Base-by-base conservation (phyloP, 2,113 vertebrate genomes). In the Vanacampus margaritifer region DNA sequence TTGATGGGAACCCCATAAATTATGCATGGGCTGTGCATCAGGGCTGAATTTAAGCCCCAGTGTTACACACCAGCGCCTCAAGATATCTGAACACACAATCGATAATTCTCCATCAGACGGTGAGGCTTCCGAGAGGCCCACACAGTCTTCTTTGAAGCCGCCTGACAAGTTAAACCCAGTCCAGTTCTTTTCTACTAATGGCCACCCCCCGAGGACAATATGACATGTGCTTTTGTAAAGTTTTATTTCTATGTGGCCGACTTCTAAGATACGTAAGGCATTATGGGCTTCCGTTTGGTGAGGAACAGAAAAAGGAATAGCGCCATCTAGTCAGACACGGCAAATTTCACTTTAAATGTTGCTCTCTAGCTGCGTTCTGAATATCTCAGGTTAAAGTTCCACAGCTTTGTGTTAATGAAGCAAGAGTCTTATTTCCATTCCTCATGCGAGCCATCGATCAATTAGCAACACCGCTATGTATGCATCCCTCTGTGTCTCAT, bases 11-110 rank as follows among this genome's bases (percentile, higher is more conserved):
- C 87, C 69, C 64, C 83, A 90, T 90, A 67, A 87, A 90, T 92
- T 90, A 91, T 91, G 86, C 82, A 89, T 89, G 83, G 69, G 45
- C 86, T 86, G 87, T 71, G 83, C 80, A 88, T 89, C 86, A 86
- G 87, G 82, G 79, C 74, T 79, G 76, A 81, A 83, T 88, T 88
- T 87, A 90, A 91, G 90, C 81, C 85, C 86, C 78, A 83, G 79
- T 86, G 82, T 87, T 89, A 82, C 89, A 90, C 86, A 89, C 82
- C 82, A 90, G 81, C 53, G 74, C 87, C 89, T 89, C 69, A 69
- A 90, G 89, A 91, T 89, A 90, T 90, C 89, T 91, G 88, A 89
- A 86, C 80, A 90, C 80, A 80, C 81, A 87, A 91, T 90, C 89
- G 83, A 91, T 92, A 90, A 86, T 88, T 90, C 89, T 88, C 87